phyloP scores from a whole-genome alignment of 2,113 vertebrate species.

The Cinclus mexicanus region DNA sequence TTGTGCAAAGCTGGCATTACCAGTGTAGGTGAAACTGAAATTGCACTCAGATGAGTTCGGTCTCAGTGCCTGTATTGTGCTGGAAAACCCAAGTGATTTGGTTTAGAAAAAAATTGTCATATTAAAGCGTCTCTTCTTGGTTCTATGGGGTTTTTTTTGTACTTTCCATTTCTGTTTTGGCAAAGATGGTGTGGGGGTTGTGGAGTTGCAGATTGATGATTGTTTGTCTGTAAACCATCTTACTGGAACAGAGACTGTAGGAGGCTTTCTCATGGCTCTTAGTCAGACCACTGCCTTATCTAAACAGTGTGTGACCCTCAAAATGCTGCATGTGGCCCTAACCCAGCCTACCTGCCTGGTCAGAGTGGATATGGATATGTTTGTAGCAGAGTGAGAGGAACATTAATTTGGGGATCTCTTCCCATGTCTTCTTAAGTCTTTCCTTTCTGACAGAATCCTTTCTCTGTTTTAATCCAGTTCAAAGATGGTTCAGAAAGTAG shows the following conservation, averaged over 20 bases:
- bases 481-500: neutral
- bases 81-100: neutral
- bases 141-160: neutral
- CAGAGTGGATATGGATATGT: neutral
- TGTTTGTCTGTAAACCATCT: slow-evolving; percentile 47
- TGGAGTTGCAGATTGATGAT: neutral
- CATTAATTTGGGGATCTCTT: neutral
- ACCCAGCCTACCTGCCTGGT: neutral
- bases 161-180: slow-evolving; percentile 38
- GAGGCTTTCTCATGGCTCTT: slow-evolving; percentile 25
- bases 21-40: neutral
- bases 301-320: neutral
- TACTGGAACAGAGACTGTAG: slow-evolving; percentile 6
- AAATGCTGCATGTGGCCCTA: neutral
- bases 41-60: neutral
- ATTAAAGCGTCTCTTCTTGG: neutral
- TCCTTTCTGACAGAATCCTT: neutral
- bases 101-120: neutral
- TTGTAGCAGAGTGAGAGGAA: neutral
- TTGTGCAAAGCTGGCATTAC: neutral
- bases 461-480: neutral
- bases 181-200: neutral
- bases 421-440: neutral
- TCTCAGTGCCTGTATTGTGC: neutral
- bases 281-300: slow-evolving; percentile 7